phyloP scores from a whole-genome alignment of 2,797 vertebrate species.

The Scolopax rusticola region DNA sequence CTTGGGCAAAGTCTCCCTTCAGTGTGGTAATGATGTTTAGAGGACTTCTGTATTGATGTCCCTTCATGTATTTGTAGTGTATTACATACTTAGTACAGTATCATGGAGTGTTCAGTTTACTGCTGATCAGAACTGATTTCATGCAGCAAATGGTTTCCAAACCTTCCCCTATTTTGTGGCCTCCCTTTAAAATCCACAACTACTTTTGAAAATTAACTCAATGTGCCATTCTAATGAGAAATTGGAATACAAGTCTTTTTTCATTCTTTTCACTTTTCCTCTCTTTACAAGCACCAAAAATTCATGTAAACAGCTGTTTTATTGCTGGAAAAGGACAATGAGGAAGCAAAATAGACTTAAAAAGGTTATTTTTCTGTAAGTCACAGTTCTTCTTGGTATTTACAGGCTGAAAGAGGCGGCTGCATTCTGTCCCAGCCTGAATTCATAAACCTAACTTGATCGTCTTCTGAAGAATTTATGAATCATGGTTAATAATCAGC shows the following conservation, averaged over 20 bases:
- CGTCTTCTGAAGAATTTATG: slow-evolving; percentile 89
- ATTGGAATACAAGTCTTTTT: not conserved
- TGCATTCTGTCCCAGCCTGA: slow-evolving; percentile 77
- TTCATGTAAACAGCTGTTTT: slow-evolving; percentile 25
- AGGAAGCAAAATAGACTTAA: slow-evolving; percentile 11
- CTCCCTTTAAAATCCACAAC: not conserved
- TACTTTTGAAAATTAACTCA: not conserved
- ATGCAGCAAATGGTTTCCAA: rapidly evolving
- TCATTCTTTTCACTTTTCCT: not conserved
- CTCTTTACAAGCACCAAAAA: not conserved
- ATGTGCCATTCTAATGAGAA: not conserved
- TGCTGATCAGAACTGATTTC: not conserved
- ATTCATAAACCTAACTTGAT: slow-evolving; percentile 86
- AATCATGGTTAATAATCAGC: slow-evolving; percentile 90
- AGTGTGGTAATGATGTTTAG: not conserved
- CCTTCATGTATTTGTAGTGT: not conserved
- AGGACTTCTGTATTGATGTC: not conserved
- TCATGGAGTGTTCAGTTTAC: not conserved
- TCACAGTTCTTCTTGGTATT: not conserved
- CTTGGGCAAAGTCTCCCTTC: not conserved
- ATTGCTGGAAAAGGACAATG: not conserved
- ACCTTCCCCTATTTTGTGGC: not conserved
- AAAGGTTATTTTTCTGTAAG: slow-evolving; percentile 6
- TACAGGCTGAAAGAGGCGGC: slow-evolving; percentile 52
- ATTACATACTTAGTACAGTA: not conserved